Base-by-base conservation (phyloP, 2,888 invertebrate species). In the Odontomyia ornata region DNA sequence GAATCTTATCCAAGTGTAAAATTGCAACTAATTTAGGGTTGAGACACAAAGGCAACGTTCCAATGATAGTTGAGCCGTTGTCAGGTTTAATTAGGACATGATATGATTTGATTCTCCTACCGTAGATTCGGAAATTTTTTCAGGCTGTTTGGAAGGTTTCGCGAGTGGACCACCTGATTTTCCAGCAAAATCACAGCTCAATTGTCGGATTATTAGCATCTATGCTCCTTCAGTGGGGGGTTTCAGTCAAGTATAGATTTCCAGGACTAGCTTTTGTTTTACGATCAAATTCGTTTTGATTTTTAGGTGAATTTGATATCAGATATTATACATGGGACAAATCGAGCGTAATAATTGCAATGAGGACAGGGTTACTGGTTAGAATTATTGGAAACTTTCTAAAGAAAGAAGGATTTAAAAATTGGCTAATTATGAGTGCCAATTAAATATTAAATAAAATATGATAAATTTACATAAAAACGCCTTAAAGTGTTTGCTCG, bases 1-100 rank as follows among this genome's bases (percentile, higher is more conserved):
- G 77, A 77, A 79, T 67, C 71, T 76, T 60, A 76, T 79, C 69
- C 76, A 77, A 76, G 77, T 79, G 79, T 79, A 79, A 79, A 79
- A 79, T 79, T 79, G 79, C 79, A 79, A 79, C 77, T 78, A 79
- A 73, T 57, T 73, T 57, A 21, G 57, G 21, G 21, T 7, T 36
- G 73, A 43, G 52, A 60, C 7, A 23, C 18, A 27, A 25, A 15
- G 60, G 60, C 21, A 36, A 23, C 57, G 57, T 57, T 72, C 28
- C 30, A 30, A 36, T 73, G 73, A 57, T 73, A 73, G 73, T 73
- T 73, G 73, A 60, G 76, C 76, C 72, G 60, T 62, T 78, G 78
- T 78, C 78, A 78, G 76, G 13, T 76, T 52, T 65, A 76, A 78
- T 78, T 78, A 78, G 73, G 76, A 15, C 62, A 78, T 76, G 76